Conservation (phyloP, 2,797 vertebrate species). For the Steatocranus sp. region DNA sequence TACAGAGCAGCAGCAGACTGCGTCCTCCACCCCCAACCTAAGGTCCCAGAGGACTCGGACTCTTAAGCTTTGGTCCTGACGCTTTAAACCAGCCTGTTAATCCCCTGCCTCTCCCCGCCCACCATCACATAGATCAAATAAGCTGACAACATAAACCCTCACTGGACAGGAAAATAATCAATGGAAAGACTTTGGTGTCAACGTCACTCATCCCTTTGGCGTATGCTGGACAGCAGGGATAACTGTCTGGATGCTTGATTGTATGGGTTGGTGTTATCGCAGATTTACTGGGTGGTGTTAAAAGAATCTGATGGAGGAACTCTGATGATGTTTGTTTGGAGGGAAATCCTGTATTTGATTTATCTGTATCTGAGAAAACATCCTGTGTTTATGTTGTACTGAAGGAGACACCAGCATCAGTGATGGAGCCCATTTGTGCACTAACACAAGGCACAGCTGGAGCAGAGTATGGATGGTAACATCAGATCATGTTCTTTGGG, state of each 20-base stretch:
- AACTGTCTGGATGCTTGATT: not conserved
- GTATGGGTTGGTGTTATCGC: not conserved
- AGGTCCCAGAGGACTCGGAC: not conserved
- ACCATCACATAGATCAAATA: constrained; percentile 16
- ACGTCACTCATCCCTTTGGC: constrained; percentile 18
- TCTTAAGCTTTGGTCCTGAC: not conserved
- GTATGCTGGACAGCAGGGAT: not conserved
- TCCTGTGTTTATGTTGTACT: not conserved
- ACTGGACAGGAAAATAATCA: constrained; percentile 31
- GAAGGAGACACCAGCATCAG: not conserved
- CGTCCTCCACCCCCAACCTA: not conserved
- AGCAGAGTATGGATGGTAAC: not conserved
- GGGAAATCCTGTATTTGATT: not conserved
- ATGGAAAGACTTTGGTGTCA: not conserved
- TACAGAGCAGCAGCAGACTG: not conserved
- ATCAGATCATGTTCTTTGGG: not conserved
- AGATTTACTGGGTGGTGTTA: constrained; percentile 10
- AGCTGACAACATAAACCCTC: constrained; percentile 36
- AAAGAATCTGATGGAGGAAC: not conserved
- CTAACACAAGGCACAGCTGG: not conserved
- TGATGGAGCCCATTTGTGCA: not conserved
- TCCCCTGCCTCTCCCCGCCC: constrained; percentile 12
- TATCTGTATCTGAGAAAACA: not conserved
- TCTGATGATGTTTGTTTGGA: not conserved
- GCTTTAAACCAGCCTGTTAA: constrained; percentile 12